phyloP scores from a whole-genome alignment of 1,140 invertebrate genomes.

The Drosophila parvula region DNA sequence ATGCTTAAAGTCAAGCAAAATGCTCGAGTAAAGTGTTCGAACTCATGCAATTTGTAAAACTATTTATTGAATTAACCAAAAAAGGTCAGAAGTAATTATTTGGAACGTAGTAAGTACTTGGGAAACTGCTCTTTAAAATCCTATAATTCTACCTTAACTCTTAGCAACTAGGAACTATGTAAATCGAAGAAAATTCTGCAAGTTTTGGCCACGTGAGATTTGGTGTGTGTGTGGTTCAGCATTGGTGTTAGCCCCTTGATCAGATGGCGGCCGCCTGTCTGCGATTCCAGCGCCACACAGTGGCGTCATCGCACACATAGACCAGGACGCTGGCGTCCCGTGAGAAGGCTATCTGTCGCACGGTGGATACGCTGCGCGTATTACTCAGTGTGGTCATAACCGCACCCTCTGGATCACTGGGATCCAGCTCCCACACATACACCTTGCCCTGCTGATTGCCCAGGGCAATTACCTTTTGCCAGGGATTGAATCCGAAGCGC shows the following conservation, averaged over 20 bases:
- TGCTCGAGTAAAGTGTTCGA: background rate
- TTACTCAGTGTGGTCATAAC: conserved; percentile 92
- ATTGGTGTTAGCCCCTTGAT: background rate
- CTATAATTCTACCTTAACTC: conserved; percentile 6
- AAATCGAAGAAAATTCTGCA: conserved; percentile 41
- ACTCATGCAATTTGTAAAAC: background rate
- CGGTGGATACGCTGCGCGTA: conserved; percentile 92
- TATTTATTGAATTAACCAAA: background rate
- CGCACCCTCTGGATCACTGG: conserved; percentile 90
- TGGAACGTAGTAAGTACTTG: background rate
- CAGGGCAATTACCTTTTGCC: conserved; percentile 93
- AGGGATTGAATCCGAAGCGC: conserved; percentile 96
- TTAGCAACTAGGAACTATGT: conserved; percentile 55
- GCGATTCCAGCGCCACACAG: conserved; percentile 97
- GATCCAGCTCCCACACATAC: conserved; percentile 97
- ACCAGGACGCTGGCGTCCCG: conserved; percentile 92
- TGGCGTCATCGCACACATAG: conserved; percentile 92
- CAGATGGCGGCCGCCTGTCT: conserved; percentile 52
- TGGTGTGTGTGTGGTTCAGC: conserved; percentile 65
- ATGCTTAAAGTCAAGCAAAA: background rate
- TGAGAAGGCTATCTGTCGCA: conserved; percentile 95
- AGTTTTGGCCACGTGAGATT: conserved; percentile 77
- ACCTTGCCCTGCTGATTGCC: conserved; percentile 96
- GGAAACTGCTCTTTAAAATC: background rate
- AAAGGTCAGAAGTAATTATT: background rate